Percentiles rank a stretch among this genome's conserved stretches.
Evolutionary conservation across 2,888 invertebrate genomes (phyloP).

Genomic region (Platycheirus albimanus): DNA sequence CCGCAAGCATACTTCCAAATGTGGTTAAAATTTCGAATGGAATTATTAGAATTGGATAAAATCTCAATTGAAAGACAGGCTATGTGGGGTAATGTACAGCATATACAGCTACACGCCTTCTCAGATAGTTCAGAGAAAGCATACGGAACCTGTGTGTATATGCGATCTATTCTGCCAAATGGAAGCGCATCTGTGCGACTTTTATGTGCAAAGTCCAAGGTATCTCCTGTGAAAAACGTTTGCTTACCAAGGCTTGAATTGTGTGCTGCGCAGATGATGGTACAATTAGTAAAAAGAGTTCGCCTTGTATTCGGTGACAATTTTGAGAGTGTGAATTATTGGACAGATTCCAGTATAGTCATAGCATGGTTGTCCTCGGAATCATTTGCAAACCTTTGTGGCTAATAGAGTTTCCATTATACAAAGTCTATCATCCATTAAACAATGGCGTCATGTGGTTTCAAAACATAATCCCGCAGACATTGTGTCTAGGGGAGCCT

Average conservation of each 20-base stretch:
- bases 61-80: neutral
- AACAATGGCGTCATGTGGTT: conserved; percentile 38
- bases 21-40: neutral
- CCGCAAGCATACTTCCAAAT: neutral
- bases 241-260: conserved; percentile 56
- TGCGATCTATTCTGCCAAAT: neutral
- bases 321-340: conserved; percentile 17
- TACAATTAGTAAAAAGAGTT: conserved; percentile 40
- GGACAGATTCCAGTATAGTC: conserved; percentile 56
- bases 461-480: conserved; percentile 52
- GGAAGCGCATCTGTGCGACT: neutral
- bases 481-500: conserved; percentile 34
- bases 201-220: conserved; percentile 39
- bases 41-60: neutral
- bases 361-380: conserved; percentile 46
- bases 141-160: neutral
- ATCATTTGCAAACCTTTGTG: conserved; percentile 53
- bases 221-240: conserved; percentile 32
- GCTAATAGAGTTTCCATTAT: conserved; percentile 50
- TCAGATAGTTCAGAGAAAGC: too few relatives aligned
- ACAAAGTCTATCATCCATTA: too few relatives aligned
- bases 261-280: conserved; percentile 43
- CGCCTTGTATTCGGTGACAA: neutral
- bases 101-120: neutral
- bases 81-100: neutral